Conservation (phyloP, 2,113 vertebrate genomes). For the Callithrix jacchus region DNA sequence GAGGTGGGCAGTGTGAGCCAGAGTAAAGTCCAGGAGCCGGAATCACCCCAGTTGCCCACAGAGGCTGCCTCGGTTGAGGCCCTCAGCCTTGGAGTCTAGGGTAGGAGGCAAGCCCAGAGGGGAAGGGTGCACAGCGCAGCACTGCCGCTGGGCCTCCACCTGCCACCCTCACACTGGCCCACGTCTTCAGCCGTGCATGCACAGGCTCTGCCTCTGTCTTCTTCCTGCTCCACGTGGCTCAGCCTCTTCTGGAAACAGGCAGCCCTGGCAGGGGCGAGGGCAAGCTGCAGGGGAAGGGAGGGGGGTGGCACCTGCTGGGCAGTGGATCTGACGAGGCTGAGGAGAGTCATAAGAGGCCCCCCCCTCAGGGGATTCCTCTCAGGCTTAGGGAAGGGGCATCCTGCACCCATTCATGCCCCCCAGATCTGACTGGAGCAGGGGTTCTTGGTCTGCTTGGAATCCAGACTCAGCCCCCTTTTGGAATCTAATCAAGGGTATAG, state of each 20-base stretch:
- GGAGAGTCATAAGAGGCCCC: neutral
- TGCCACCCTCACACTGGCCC: too few relatives aligned
- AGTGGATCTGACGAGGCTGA: neutral
- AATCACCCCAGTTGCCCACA: too few relatives aligned
- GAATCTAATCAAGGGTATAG: too few relatives aligned
- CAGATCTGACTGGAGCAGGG: neutral
- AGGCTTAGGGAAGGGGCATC: neutral
- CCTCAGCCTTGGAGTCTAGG: neutral
- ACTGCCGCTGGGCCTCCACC: rapidly evolving
- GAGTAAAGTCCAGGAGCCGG: neutral
- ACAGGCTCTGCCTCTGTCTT: neutral
- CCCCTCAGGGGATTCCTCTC: neutral
- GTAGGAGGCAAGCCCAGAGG: neutral
- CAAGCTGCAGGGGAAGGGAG: neutral
- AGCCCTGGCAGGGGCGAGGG: too few relatives aligned
- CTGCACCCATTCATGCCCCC: too few relatives aligned
- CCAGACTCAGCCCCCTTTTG: rapidly evolving
- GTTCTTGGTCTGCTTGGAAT: neutral
- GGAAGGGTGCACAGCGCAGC: neutral
- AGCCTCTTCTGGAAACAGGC: neutral
- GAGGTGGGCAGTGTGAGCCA: neutral
- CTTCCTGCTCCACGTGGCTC: neutral
- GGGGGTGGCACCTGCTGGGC: neutral
- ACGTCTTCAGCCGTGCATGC: rapidly evolving
- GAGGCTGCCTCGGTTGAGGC: too few relatives aligned